phyloP scores from a whole-genome alignment of 2,888 invertebrate genomes.

The Deilephila elpenor region DNA sequence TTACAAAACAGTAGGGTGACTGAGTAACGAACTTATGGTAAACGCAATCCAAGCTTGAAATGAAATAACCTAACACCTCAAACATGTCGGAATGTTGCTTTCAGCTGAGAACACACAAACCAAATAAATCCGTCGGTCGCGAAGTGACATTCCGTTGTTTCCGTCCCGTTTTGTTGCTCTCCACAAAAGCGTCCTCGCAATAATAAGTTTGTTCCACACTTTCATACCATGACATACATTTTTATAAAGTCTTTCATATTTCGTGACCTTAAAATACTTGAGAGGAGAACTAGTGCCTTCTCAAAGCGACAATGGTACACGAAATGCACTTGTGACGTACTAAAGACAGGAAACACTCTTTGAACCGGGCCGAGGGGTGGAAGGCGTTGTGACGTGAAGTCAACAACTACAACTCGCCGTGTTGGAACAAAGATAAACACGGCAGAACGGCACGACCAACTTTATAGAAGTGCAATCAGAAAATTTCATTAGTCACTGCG shows the following conservation, averaged over 20 bases:
- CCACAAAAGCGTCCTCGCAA: neutral
- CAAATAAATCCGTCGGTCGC: neutral
- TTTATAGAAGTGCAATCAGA: slow-evolving; percentile 30
- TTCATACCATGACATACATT: slow-evolving; percentile 7
- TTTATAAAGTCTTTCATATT: slow-evolving; percentile 19
- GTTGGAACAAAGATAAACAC: slow-evolving; percentile 38
- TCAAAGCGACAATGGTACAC: slow-evolving; percentile 33
- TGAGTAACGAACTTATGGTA: neutral
- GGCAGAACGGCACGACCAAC: neutral
- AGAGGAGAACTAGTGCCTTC: slow-evolving; percentile 9
- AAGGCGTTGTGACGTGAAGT: slow-evolving; percentile 36
- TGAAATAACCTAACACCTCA: slow-evolving; percentile 17
- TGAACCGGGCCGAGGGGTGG: slow-evolving; percentile 34
- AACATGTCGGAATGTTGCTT: neutral
- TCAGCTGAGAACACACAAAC: neutral
- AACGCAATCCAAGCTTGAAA: slow-evolving; percentile 7
- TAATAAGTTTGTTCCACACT: slow-evolving; percentile 17
- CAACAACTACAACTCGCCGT: slow-evolving; percentile 33
- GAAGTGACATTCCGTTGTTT: neutral
- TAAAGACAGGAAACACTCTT: slow-evolving; percentile 42
- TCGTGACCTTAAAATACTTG: slow-evolving; percentile 4
- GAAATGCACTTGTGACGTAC: slow-evolving; percentile 46
- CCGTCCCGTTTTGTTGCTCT: neutral
- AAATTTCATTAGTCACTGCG: slow-evolving; percentile 37
- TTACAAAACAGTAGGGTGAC: neutral